Evolutionary conservation across 2,797 vertebrate genomes (phyloP), one percentile per base, ranked within the genome.

Genomic region (Chanos chanos): DNA sequence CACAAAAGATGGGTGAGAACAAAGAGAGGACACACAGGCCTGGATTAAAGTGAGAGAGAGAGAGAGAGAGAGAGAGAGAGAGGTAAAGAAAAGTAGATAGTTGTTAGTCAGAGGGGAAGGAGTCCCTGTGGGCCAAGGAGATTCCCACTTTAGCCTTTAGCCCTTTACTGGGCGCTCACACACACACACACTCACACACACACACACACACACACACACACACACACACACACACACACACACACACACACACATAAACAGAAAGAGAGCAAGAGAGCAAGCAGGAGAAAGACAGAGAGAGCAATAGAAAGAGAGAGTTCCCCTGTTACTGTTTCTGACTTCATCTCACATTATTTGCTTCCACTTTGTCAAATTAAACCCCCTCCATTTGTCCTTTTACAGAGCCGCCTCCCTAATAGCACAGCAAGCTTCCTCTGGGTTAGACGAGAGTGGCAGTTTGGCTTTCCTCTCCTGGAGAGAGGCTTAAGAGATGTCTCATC

Each of bases 91-190:
- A 25, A 39, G 25, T 31, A 25, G 41, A 16, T 34, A 1, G 3
- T 13, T 33, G 61, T 28, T 37, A 16, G 51, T 55, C 33, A 66
- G 47, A 61, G 54, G 28, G 45, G 37, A 30, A 60, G 41, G 57
- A n/a, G 61, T 71, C 45, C 43, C 36, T 27, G 25, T 45, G 49
- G 53, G 41, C 37, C 53, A 24, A 25, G 19, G 22, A 34, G 36
- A 64, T 39, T 43, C 44, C 64, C 48, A 40, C 7, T 30, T 24
- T 22, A 56, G 47, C 52, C 58, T 34, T 69, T 69, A 56, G 47
- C 52, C 58, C 34, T 69, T 69, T 64, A 58, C 65, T 62, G 65
- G 69, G 27, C 8, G 68, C 37, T 59, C 52, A 68, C 53, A 66
- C 57, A 68, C 45, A 58, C 41, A 28, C 21, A 41, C 43, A 33